A percentile compares a stretch with the other conserved stretches of the same genome.
These are phyloP conservation scores for Drosophila stalkeri DNA, from an alignment of 2,888 invertebrate genomes.

Conservation along the genomic window DNA sequence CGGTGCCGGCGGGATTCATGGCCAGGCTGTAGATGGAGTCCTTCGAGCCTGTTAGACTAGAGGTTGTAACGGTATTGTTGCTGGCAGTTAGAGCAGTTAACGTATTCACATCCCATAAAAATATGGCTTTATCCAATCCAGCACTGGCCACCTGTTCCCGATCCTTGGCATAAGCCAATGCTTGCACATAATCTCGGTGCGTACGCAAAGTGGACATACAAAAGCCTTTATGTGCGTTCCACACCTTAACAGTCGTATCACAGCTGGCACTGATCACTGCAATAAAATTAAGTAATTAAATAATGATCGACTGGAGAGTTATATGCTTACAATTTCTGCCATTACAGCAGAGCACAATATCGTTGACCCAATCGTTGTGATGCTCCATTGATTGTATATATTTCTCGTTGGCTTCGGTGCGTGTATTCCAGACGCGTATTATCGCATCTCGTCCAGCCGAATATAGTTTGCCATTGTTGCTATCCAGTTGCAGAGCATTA, in stretches of 20 bases:
- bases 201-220: slow-evolving; percentile 99
- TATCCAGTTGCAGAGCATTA: slow-evolving; percentile 97
- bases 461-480: slow-evolving; percentile 93
- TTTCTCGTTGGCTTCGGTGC: slow-evolving; percentile 88
- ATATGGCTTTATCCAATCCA: slow-evolving; percentile 97
- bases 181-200: slow-evolving; percentile 99
- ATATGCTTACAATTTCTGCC: slow-evolving; percentile 92
- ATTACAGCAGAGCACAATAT: slow-evolving; percentile 98
- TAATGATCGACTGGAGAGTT: background rate
- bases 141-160: slow-evolving; percentile 98
- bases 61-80: slow-evolving; percentile 99
- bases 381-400: slow-evolving; percentile 99
- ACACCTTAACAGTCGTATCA: slow-evolving; percentile 99
- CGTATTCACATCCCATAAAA: slow-evolving; percentile 99
- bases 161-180: slow-evolving; percentile 98
- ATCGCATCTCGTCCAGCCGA: slow-evolving; percentile 97
- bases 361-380: slow-evolving; percentile 99
- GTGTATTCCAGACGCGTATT: slow-evolving; percentile 95
- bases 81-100: slow-evolving; percentile 98
- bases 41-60: slow-evolving; percentile 97
- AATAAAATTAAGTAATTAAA: background rate
- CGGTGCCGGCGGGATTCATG: slow-evolving; percentile 98
- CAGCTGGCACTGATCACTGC: slow-evolving; percentile 99
- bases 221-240: slow-evolving; percentile 99
- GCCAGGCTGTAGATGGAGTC: slow-evolving; percentile 99